Evolutionary conservation across 2,888 invertebrate species (phyloP).

Genomic region (Onthophagus sagittarius): DNA sequence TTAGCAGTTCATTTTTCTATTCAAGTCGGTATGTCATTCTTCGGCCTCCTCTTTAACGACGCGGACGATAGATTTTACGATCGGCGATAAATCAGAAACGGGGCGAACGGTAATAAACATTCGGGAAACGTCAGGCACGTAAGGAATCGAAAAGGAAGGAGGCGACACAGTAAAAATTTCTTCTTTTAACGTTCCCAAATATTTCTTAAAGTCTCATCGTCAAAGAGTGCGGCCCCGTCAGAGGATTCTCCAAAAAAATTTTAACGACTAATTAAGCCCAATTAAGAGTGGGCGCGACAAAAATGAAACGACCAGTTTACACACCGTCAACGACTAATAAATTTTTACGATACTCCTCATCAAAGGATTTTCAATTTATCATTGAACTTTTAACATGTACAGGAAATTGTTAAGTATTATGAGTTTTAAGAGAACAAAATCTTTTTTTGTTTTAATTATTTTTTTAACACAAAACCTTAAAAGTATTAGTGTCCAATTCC

Average conservation of each 20-base stretch:
- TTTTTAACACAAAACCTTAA: background rate
- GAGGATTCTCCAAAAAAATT: conserved; percentile 1
- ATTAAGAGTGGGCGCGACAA: conserved; percentile 10
- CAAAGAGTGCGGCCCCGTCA: background rate
- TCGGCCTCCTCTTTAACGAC: background rate
- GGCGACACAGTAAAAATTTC: background rate
- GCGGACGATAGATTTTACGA: background rate
- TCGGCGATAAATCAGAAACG: background rate
- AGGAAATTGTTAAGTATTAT: background rate
- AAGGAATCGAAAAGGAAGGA: background rate
- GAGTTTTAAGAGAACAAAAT: no score
- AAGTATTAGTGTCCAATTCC: background rate
- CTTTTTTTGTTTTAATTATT: no score
- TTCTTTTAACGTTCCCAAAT: background rate
- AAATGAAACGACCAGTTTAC: conserved; percentile 3
- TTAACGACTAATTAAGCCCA: conserved; percentile 9
- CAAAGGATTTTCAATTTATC: conserved; percentile 1
- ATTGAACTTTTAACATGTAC: conserved; percentile 9
- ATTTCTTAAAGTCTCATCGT: background rate
- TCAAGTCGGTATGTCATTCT: background rate
- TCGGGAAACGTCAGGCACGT: background rate
- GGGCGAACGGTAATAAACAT: background rate
- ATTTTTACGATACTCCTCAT: background rate
- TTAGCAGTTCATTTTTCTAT: background rate
- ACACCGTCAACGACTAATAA: conserved; percentile 3